Conservation (phyloP, 1,140 invertebrate genomes). For the Melitaea cinxia region DNA sequence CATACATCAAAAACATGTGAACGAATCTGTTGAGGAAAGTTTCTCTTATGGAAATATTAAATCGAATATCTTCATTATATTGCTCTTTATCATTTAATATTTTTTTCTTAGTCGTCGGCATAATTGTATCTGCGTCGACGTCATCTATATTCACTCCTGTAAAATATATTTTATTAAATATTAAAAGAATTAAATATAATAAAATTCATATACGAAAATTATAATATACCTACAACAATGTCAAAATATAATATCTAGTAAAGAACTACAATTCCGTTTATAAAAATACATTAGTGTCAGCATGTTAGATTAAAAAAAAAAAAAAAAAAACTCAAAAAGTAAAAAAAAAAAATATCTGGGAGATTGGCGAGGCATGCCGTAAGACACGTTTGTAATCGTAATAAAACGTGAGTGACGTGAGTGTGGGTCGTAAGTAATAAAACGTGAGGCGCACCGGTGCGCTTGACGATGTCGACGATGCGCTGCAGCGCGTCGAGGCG, state of each 20-base stretch:
- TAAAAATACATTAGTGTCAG: no score
- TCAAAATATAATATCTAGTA: no score
- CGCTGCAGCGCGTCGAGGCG: constrained; percentile 88
- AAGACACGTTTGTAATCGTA: no score
- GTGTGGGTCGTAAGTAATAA: not conserved
- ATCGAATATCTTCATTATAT: constrained; percentile 92
- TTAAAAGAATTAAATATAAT: no score
- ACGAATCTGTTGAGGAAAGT: constrained; percentile 98
- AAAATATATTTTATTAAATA: constrained; percentile 33
- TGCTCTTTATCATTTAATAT: constrained; percentile 86
- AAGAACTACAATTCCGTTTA: no score
- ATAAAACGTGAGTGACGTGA: not conserved
- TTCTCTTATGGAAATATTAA: constrained; percentile 96
- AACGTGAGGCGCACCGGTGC: constrained; percentile 81
- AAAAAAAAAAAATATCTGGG: no score
- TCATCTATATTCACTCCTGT: constrained; percentile 84
- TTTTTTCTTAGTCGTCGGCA: constrained; percentile 79
- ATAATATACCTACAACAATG: no score
- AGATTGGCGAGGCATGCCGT: no score
- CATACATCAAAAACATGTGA: constrained; percentile 97
- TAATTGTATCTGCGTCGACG: constrained; percentile 82
- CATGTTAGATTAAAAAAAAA: no score
- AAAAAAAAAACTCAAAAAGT: no score
- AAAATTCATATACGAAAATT: no score
- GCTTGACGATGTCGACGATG: constrained; percentile 90